These are phyloP conservation scores for Geodia barretti DNA, from an alignment of 37 sponge, comb jelly and placozoan genomes.

Conservation along the genomic window DNA sequence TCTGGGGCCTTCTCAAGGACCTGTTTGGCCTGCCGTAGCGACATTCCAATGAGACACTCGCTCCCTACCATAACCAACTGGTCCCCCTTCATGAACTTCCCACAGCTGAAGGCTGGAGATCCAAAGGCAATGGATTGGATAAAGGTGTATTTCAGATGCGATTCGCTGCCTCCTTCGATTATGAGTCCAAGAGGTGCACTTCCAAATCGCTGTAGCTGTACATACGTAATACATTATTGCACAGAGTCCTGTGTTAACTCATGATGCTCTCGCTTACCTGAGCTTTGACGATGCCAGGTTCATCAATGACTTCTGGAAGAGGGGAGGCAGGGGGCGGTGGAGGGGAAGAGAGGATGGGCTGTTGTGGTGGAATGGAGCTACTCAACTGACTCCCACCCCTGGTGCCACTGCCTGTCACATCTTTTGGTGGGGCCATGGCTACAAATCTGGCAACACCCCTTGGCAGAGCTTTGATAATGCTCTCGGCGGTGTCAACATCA, in stretches of 20 bases:
- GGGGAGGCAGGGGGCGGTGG: background rate
- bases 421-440: constrained; percentile 67
- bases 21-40: constrained; percentile 37
- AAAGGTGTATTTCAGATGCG: constrained; percentile 55
- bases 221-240: too few species aligned
- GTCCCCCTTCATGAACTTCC: constrained; percentile 46
- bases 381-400: background rate
- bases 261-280: constrained; percentile 16
- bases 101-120: constrained; percentile 47
- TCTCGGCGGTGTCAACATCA: constrained; percentile 32
- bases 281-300: constrained; percentile 19
- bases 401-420: constrained; percentile 25
- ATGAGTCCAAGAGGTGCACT: constrained; percentile 48
- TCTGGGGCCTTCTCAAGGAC: constrained; percentile 37
- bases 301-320: constrained; percentile 17
- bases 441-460: constrained; percentile 52
- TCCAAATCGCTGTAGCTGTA: constrained; percentile 6
- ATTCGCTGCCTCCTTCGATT: constrained; percentile 71
- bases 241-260: background rate
- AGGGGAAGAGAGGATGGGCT: background rate
- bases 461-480: constrained; percentile 50
- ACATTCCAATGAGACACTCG: constrained; percentile 67
- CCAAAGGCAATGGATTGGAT: constrained; percentile 42
- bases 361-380: background rate
- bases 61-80: constrained; percentile 74